Percentiles rank a stretch among this genome's conserved stretches.
Evolutionary conservation across 2,113 vertebrate species (phyloP).

Genomic region (Plotosus lineatus): DNA sequence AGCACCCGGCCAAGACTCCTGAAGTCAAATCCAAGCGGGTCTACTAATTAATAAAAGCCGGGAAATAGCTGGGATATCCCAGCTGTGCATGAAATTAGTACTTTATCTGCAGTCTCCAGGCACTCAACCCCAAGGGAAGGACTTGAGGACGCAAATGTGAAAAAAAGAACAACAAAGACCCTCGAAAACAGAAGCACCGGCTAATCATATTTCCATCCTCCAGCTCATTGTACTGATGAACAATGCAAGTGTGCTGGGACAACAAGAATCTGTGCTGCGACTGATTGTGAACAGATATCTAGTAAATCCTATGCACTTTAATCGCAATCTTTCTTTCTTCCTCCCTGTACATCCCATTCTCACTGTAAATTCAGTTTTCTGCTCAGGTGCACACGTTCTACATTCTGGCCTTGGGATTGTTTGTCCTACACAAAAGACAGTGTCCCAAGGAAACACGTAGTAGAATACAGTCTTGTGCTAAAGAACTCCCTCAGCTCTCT

Average conservation of each 20-base stretch:
- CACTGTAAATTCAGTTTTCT: conserved; percentile 28
- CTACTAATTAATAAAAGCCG: conserved; percentile 76
- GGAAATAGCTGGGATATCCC: conserved; percentile 85
- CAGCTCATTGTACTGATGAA: conserved; percentile 16
- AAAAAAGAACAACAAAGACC: conserved; percentile 15
- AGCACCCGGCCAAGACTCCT: conserved; percentile 3
- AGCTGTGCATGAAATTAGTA: conserved; percentile 77
- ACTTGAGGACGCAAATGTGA: conserved; percentile 60
- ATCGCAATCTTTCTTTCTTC: background rate
- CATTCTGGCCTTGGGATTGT: conserved; percentile 10
- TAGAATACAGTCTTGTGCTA: conserved; percentile 77
- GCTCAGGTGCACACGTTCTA: background rate
- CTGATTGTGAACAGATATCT: background rate
- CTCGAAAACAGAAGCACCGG: background rate
- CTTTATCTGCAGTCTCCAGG: conserved; percentile 89
- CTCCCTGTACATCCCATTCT: conserved; percentile 15
- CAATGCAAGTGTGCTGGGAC: background rate
- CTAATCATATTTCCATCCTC: conserved; percentile 42
- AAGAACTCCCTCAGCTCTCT: conserved; percentile 64
- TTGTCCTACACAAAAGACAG: conserved; percentile 74
- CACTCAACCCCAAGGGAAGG: conserved; percentile 53
- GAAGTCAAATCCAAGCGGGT: background rate
- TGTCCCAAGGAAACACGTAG: conserved; percentile 70
- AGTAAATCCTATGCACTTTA: conserved; percentile 1
- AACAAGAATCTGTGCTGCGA: background rate